A percentile compares a stretch with the other conserved stretches of the same genome.
Evolutionary conservation across 2,797 vertebrate genomes (phyloP).

Genomic region (Amblyraja radiata): DNA sequence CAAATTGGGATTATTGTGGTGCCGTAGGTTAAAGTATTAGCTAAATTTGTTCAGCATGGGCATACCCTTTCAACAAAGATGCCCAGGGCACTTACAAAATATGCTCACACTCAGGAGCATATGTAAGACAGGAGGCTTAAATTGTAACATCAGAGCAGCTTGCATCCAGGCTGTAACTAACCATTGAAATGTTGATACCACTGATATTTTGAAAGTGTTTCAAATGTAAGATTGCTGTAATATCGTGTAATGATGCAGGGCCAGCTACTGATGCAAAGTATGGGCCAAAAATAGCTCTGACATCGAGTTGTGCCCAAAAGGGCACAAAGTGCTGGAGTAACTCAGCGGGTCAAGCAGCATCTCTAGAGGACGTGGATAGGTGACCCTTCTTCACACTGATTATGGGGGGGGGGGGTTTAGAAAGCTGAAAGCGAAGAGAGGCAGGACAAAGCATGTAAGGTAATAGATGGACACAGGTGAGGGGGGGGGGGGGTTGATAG

Average conservation of each 20-base stretch:
- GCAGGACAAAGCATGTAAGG: too few relatives aligned
- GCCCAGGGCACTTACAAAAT: background rate
- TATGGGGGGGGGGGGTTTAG: too few relatives aligned
- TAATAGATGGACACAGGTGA: too few relatives aligned
- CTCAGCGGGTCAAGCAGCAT: too few relatives aligned
- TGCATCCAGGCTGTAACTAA: background rate
- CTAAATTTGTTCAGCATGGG: background rate
- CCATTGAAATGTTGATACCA: background rate
- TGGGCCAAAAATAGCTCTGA: too few relatives aligned
- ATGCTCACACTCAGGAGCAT: background rate
- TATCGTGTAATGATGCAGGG: background rate
- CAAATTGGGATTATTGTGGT: background rate
- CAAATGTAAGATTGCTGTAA: background rate
- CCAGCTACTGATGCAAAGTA: background rate
- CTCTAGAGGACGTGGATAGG: too few relatives aligned
- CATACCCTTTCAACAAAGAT: background rate
- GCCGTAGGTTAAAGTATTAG: background rate
- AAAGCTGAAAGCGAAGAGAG: too few relatives aligned
- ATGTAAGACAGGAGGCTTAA: too few relatives aligned
- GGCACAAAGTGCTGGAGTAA: too few relatives aligned
- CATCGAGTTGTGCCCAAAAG: background rate
- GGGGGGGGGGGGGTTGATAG: too few relatives aligned
- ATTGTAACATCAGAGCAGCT: background rate
- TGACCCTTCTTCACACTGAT: too few relatives aligned
- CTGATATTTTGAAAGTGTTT: background rate